Percentiles rank a stretch among this genome's conserved stretches.
Evolutionary conservation across 2,113 vertebrate species (phyloP).

Genomic region (Ailuropoda melanoleuca): DNA sequence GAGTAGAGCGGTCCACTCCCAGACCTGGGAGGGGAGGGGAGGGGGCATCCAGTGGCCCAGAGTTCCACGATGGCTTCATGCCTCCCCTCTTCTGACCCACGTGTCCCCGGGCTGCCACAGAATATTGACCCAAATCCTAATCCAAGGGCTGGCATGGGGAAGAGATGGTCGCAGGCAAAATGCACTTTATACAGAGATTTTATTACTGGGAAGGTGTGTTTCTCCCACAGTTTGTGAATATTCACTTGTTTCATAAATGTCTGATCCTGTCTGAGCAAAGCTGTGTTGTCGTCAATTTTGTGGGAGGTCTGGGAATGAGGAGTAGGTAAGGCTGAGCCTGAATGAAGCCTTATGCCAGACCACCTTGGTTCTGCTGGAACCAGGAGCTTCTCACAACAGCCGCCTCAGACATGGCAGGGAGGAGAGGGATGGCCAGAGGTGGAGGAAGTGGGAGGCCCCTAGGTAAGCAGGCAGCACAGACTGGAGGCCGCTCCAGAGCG

Average conservation of each 20-base stretch:
- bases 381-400: not conserved
- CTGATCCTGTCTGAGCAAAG: conserved; percentile 65
- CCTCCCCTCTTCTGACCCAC: not conserved
- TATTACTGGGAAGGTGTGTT: conserved; percentile 70
- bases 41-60: not conserved
- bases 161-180: conserved; percentile 60
- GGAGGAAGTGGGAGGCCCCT: not conserved
- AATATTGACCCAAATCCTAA: not conserved
- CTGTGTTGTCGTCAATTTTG: conserved; percentile 40
- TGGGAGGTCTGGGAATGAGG: not conserved
- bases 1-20: not conserved
- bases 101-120: not conserved
- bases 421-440: not conserved
- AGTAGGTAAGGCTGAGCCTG: not conserved
- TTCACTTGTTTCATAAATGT: conserved; percentile 81
- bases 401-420: not conserved
- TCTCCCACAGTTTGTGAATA: conserved; percentile 79
- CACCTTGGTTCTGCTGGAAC: not conserved
- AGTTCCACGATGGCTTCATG: not conserved
- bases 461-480: not conserved
- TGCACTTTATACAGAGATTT: conserved; percentile 81
- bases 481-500: not conserved
- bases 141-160: conserved; percentile 10
- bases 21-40: not conserved
- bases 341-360: not conserved